A percentile compares a stretch with the other conserved stretches of the same genome.
Conservation (phyloP, 2,797 vertebrate species). For the Enteromius afrohamiltoni region DNA sequence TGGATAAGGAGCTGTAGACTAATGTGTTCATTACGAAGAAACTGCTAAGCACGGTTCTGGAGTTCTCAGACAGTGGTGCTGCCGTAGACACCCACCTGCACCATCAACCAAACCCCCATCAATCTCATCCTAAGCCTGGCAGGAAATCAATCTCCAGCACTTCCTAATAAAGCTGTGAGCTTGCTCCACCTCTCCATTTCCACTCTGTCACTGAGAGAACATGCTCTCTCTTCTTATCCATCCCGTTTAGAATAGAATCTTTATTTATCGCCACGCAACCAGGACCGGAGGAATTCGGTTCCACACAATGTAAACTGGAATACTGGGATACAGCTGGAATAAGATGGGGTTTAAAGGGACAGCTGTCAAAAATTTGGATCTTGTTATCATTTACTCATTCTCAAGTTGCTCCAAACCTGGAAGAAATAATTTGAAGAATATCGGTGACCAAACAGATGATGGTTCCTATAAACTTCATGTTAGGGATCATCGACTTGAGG, state of each 20-base stretch:
- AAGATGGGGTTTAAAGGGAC: background rate
- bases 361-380: background rate
- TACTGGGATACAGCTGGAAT: background rate
- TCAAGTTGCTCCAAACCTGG: background rate
- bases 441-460: background rate
- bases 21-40: constrained; percentile 76
- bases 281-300: background rate
- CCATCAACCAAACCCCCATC: constrained; percentile 59
- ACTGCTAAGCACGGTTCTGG: constrained; percentile 38
- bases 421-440: background rate
- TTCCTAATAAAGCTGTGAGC: constrained; percentile 79
- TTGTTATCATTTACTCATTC: background rate
- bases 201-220: constrained; percentile 5
- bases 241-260: constrained; percentile 51
- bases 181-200: constrained; percentile 61
- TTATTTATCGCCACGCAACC: constrained; percentile 13
- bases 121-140: constrained; percentile 74
- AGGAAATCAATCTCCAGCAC: constrained; percentile 78
- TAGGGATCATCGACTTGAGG: background rate
- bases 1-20: constrained; percentile 71
- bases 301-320: background rate
- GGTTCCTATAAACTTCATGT: background rate
- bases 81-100: constrained; percentile 16
- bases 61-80: constrained; percentile 51
- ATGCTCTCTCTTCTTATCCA: constrained; percentile 7